Conservation (phyloP, 2,113 vertebrate genomes). For the Promerops cafer region DNA sequence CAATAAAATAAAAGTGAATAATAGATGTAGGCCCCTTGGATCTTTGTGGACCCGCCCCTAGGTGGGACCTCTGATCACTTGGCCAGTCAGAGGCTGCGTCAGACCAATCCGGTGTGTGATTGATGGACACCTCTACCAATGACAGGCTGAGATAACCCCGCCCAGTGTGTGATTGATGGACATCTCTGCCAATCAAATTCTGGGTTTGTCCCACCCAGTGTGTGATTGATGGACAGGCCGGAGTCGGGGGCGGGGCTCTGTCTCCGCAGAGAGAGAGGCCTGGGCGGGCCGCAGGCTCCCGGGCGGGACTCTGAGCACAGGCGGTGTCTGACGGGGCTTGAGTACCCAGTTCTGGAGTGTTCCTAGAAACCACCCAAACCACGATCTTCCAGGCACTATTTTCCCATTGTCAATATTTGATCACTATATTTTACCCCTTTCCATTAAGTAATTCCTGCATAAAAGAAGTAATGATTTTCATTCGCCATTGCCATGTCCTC, state of each 20-base stretch:
- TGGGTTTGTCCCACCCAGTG: fast-evolving
- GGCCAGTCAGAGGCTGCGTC: background rate
- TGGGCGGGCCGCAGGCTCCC: fast-evolving
- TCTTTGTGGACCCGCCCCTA: background rate
- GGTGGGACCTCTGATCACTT: fast-evolving
- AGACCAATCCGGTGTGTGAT: fast-evolving
- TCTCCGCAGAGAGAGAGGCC: fast-evolving
- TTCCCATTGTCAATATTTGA: background rate
- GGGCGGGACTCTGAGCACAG: fast-evolving
- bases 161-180: background rate
- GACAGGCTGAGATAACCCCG: fast-evolving
- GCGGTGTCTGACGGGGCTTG: background rate
- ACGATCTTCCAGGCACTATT: background rate
- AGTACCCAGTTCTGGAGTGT: no score
- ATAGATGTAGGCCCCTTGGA: background rate
- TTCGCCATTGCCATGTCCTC: background rate
- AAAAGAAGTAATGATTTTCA: background rate
- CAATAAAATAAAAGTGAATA: background rate
- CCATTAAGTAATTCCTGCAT: no score
- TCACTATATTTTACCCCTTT: background rate
- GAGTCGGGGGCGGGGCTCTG: background rate
- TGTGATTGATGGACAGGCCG: background rate
- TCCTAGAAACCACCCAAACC: background rate
- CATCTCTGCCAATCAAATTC: no score
- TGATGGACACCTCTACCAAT: background rate